Percentiles rank a stretch among this genome's conserved stretches.
These are phyloP conservation scores for Perca flavescens DNA, from an alignment of 2,113 vertebrate genomes.

Conservation along the genomic window DNA sequence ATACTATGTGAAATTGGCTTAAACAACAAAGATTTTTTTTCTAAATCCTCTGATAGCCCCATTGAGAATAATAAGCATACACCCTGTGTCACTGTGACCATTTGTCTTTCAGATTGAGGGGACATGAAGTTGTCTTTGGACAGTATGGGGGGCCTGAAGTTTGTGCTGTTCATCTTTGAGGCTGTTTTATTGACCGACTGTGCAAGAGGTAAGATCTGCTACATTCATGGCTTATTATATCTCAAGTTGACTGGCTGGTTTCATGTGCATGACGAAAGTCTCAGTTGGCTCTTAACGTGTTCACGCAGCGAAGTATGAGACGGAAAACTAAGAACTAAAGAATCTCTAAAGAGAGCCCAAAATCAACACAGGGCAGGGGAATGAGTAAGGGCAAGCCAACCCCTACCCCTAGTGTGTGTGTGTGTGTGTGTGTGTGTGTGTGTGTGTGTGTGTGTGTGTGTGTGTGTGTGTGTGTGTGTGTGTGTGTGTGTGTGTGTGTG, in stretches of 20 bases:
- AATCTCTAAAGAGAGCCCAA: slow-evolving; percentile 69
- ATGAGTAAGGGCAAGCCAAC: slow-evolving; percentile 63
- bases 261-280: slow-evolving; percentile 60
- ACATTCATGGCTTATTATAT: slow-evolving; percentile 45
- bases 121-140: slow-evolving; percentile 71
- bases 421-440: slow-evolving; percentile 32
- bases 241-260: slow-evolving; percentile 51
- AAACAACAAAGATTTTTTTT: neutral
- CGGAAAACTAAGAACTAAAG: slow-evolving; percentile 60
- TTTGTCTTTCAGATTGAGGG: slow-evolving; percentile 69
- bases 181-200: slow-evolving; percentile 84
- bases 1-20: neutral
- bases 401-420: slow-evolving; percentile 52
- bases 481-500: slow-evolving; percentile 44
- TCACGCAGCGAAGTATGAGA: slow-evolving; percentile 60
- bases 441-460: slow-evolving; percentile 43
- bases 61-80: neutral
- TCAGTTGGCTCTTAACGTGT: slow-evolving; percentile 57
- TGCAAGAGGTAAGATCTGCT: slow-evolving; percentile 86
- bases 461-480: slow-evolving; percentile 35
- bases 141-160: slow-evolving; percentile 86
- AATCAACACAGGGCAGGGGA: slow-evolving; percentile 72
- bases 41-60: neutral
- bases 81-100: slow-evolving; percentile 20
- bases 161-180: slow-evolving; percentile 84